Evolutionary conservation across 2,888 invertebrate species (phyloP), one percentile per base, ranked within the genome.

Genomic region (Pardosa pseudoannulata): DNA sequence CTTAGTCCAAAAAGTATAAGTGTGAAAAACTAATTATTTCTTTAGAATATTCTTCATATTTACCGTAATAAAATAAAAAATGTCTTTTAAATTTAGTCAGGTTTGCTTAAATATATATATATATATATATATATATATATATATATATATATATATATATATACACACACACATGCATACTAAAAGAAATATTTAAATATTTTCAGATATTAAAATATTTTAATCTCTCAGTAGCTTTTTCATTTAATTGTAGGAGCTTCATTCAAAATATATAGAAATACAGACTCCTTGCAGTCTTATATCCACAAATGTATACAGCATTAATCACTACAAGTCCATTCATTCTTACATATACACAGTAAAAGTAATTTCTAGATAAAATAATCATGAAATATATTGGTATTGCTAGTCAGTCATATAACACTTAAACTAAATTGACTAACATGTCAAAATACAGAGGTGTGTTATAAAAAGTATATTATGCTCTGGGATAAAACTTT

Each of bases 131-230:
- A n/a, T n/a, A n/a, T n/a, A n/a, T n/a, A n/a, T n/a, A n/a, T n/a
- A n/a, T n/a, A n/a, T n/a, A n/a, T n/a, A n/a, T n/a, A n/a, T n/a
- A n/a, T n/a, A n/a, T n/a, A n/a, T n/a, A n/a, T n/a, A n/a, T n/a
- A n/a, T n/a, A n/a, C n/a, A n/a, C n/a, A n/a, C n/a, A n/a, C n/a
- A n/a, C n/a, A n/a, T n/a, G n/a, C n/a, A n/a, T 23, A 56, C 5
- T 56, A 5, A 56, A 1, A 16, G 23, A 23, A 23, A 23, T 23
- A 56, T 23, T 56, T 19, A 23, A 56, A 56, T 56, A 56, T 56
- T 56, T 6, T 56, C 41, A 46, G 2, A 23, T 56, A 56, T 23
- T 23, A 56, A 56, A 56, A 56, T 56, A 56, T 56, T 56, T 56
- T 23, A 46, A 56, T 56, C 56, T 56, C 23, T 56, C 56, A 56